Evolutionary conservation across 2,888 invertebrate genomes (phyloP), one percentile per base, ranked within the genome.

Genomic region (Drosophila neonasuta): DNA sequence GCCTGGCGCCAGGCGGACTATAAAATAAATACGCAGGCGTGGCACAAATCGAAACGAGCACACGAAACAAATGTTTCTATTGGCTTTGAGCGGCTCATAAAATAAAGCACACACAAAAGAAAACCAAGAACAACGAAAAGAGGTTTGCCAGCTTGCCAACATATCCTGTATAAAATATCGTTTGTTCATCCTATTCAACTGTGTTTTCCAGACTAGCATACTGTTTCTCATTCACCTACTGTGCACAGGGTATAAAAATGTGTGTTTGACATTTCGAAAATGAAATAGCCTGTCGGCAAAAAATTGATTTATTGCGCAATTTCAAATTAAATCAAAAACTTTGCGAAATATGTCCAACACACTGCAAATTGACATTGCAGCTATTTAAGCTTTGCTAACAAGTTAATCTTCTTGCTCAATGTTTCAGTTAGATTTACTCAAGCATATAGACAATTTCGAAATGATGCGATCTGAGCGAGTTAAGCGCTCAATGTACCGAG

Each of bases 21-120:
- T 83, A 77, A 81, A 81, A 80, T 79, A 83, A 81, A 81, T 72
- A 65, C 80, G 62, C 70, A 57, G 83, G 79, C 77, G 84, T 77
- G 84, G 67, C 71, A 15, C 62, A 57, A 74, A 77, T 68, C 75
- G 69, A 77, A 64, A 48, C 55, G 45, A 56, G 32, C 44, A 51
- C 68, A 75, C 67, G 61, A 68, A 64, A 57, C 67, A 77, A 74
- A 75, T 76, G 63, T 59, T 68, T 51, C 54, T 58, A 50, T 44
- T 61, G 58, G 34, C 17, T 57, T 54, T 42, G 54, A 71, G 69
- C 46, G 41, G 20, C 54, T 49, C 56, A 44, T 58, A 72, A 68
- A 68, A 34, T 34, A 50, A 61, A 54, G 15, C 8, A 49, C 48
- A 49, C 48, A 51, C 46, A 51, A 51, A 13, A 55, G 20, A 11